Evolutionary conservation across 30 jellyfish, hydroid and myxozoan species (phyloP).

Genomic region (Aurelia aurita): DNA sequence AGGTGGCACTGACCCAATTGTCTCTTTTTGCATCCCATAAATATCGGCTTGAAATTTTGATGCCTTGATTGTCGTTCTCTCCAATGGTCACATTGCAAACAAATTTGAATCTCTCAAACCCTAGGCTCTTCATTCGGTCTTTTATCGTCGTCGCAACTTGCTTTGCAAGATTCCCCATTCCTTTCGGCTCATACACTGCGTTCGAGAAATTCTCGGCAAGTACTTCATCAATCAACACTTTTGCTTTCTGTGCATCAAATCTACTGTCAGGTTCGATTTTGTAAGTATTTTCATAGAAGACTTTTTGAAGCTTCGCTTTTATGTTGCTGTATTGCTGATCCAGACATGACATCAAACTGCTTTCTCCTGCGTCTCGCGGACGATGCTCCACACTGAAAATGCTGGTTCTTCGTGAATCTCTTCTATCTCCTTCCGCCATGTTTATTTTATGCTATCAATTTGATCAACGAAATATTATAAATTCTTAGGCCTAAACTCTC

Average conservation of each 20-base stretch:
- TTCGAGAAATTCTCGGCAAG: constrained; percentile 72
- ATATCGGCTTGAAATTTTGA: constrained; percentile 86
- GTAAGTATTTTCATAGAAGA: constrained; percentile 87
- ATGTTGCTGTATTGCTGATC: constrained; percentile 12
- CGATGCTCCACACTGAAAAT: constrained; percentile 80
- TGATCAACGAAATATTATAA: too few species aligned
- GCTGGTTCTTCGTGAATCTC: constrained; percentile 76
- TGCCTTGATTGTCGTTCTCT: constrained; percentile 81
- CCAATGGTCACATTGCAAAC: constrained; percentile 87
- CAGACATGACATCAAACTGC: constrained; percentile 36
- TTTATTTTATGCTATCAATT: background rate
- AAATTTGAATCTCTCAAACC: constrained; percentile 73
- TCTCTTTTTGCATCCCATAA: constrained; percentile 97
- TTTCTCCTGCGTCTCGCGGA: constrained; percentile 75
- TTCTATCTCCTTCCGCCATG: background rate
- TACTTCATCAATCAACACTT: constrained; percentile 46
- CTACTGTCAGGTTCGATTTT: constrained; percentile 83
- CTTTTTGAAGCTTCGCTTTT: constrained; percentile 20
- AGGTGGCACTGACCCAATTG: constrained; percentile 77
- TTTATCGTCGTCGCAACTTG: constrained; percentile 64
- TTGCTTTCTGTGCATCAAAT: constrained; percentile 61
- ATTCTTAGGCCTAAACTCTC: too few species aligned
- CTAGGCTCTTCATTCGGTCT: constrained; percentile 77
- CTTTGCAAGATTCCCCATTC: constrained; percentile 67
- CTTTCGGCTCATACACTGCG: constrained; percentile 65